phyloP scores from a whole-genome alignment of 2,113 vertebrate genomes.

The Hippocampus barbouri region DNA sequence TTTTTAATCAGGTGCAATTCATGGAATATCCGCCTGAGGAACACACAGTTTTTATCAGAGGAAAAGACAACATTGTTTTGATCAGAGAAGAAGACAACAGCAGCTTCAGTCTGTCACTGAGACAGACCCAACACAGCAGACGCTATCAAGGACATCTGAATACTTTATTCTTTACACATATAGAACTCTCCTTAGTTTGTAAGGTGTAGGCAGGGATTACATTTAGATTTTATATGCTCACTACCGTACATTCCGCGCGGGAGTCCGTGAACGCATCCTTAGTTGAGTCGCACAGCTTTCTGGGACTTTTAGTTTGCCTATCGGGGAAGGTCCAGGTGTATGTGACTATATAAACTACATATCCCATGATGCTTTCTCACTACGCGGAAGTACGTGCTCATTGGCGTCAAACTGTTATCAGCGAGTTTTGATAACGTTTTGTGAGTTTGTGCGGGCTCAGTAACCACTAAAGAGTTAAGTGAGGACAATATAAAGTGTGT shows the following conservation, averaged over 20 bases:
- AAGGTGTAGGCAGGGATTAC: no score
- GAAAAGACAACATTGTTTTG: no score
- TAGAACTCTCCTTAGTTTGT: no score
- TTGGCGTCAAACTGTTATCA: slow-evolving; percentile 17
- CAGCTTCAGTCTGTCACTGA: no score
- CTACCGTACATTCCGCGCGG: not conserved
- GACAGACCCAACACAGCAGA: no score
- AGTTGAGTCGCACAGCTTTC: not conserved
- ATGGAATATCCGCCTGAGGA: no score
- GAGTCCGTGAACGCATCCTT: slow-evolving; percentile 1
- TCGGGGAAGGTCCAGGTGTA: fast-evolving
- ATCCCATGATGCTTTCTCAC: slow-evolving; percentile 42
- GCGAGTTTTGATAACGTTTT: slow-evolving; percentile 33
- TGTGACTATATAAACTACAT: slow-evolving; percentile 26
- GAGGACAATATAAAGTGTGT: not conserved
- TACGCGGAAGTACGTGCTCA: slow-evolving; percentile 22
- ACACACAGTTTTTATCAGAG: no score
- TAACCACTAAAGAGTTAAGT: not conserved
- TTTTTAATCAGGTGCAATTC: no score
- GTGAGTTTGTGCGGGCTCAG: not conserved
- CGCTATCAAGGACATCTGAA: no score
- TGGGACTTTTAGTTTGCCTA: slow-evolving; percentile 36
- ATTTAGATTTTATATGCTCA: no score
- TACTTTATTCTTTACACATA: no score
- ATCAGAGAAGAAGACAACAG: no score